A percentile compares a stretch with the other conserved stretches of the same genome.
Conservation (phyloP, 2,888 invertebrate species). For the Phortica magna region DNA sequence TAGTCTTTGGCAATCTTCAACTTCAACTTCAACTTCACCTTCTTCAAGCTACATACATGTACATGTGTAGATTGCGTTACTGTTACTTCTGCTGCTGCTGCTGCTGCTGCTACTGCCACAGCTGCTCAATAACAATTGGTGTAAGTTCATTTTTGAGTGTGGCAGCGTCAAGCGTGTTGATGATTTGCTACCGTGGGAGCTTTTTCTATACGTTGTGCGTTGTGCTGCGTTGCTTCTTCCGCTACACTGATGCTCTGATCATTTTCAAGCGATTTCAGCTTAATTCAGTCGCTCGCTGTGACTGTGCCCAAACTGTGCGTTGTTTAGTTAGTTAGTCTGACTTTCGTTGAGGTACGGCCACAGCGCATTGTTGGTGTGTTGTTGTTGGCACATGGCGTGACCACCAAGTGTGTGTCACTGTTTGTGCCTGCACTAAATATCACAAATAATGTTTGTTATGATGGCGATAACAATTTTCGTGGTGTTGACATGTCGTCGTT, state of each 20-base stretch:
- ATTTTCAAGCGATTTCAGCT: slow-evolving; percentile 42
- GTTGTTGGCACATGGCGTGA: slow-evolving; percentile 64
- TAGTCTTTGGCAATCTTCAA: slow-evolving; percentile 35
- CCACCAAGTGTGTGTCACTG: slow-evolving; percentile 52
- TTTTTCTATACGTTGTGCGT: slow-evolving; percentile 16
- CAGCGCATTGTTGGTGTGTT: too few species aligned
- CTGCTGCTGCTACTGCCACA: not conserved
- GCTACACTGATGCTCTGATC: slow-evolving; percentile 36
- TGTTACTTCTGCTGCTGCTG: not conserved
- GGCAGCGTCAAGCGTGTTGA: slow-evolving; percentile 36
- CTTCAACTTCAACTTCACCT: slow-evolving; percentile 30
- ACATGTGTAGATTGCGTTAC: slow-evolving; percentile 24
- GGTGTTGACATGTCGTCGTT: slow-evolving; percentile 64
- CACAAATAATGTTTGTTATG: slow-evolving; percentile 61
- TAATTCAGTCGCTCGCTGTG: slow-evolving; percentile 17
- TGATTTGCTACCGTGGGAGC: slow-evolving; percentile 62
- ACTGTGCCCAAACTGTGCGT: not conserved
- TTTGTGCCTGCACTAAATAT: slow-evolving; percentile 67
- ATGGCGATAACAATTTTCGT: slow-evolving; percentile 70
- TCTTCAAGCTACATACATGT: slow-evolving; percentile 15
- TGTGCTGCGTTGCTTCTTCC: slow-evolving; percentile 43
- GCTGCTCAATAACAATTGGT: slow-evolving; percentile 38
- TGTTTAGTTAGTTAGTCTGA: not conserved
- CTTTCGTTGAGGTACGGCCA: too few species aligned
- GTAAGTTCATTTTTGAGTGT: slow-evolving; percentile 56